Conservation (phyloP, 1,140 invertebrate genomes). For the Solen grandis region DNA sequence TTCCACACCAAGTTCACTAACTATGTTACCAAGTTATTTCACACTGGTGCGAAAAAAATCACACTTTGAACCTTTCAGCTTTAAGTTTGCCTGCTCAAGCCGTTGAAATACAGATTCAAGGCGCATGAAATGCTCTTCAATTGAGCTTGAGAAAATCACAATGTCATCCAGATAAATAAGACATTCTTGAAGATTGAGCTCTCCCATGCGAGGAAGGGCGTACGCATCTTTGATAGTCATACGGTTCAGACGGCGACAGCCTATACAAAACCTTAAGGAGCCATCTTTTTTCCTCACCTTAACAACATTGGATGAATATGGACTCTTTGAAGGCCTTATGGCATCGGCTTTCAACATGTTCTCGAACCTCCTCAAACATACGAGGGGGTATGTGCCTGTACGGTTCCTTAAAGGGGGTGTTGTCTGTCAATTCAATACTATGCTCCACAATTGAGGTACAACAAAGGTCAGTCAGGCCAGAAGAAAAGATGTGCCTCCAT, state of each 20-base stretch:
- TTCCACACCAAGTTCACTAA: no score
- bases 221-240: constrained; percentile 3
- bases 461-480: constrained; percentile 5
- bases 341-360: constrained; percentile 16
- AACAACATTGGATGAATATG: constrained; percentile 16
- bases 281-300: constrained; percentile 23
- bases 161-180: no score
- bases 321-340: not conserved
- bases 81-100: no score
- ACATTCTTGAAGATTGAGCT: no score
- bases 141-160: no score
- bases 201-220: not conserved
- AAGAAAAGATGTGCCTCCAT: constrained; percentile 24
- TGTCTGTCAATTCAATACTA: constrained; percentile 3
- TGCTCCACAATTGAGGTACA: constrained; percentile 1
- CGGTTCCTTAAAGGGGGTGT: constrained; percentile 3
- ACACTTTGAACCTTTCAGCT: no score
- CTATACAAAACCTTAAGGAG: constrained; percentile 15
- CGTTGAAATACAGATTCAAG: no score
- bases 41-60: no score
- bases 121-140: no score
- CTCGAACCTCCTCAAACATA: constrained; percentile 16
- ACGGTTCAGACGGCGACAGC: not conserved
- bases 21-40: no score
- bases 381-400: constrained; percentile 17